Evolutionary conservation across 2,888 invertebrate genomes (phyloP).

Genomic region (Cancer borealis): DNA sequence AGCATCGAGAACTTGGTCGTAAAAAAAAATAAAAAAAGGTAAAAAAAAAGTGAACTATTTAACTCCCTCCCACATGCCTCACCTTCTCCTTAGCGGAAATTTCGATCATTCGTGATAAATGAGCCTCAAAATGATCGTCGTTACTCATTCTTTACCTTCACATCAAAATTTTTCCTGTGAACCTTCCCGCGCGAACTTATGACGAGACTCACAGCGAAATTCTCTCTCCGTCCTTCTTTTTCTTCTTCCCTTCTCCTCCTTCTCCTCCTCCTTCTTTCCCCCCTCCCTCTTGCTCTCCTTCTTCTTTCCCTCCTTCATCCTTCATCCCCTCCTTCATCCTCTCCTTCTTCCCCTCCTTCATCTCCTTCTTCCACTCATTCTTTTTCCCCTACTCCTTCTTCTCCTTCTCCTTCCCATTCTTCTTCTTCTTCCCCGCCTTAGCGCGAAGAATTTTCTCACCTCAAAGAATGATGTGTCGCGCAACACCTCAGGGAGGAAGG

Average conservation of each 20-base stretch:
- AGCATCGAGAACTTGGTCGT: neutral
- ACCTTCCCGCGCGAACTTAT: neutral
- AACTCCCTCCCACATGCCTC: neutral
- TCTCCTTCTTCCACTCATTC: neutral
- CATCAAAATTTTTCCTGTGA: neutral
- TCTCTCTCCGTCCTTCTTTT: neutral
- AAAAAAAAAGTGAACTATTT: neutral
- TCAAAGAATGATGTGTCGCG: neutral
- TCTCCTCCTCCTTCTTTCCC: neutral
- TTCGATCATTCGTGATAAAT: neutral
- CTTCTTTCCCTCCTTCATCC: neutral
- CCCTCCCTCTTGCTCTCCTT: neutral
- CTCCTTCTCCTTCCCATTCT: neutral
- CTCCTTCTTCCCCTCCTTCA: neutral
- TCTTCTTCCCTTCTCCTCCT: neutral
- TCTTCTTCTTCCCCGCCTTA: neutral
- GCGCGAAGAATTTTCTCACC: neutral
- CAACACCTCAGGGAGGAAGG: neutral
- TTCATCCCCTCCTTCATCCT: no score
- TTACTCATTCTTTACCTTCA: neutral
- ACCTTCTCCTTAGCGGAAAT: neutral
- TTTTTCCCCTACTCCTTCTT: neutral
- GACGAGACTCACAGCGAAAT: neutral
- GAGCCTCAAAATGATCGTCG: slow-evolving; percentile 6
- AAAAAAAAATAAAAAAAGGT: neutral